Percentiles rank a stretch among this genome's conserved stretches.
Evolutionary conservation across 1,140 invertebrate genomes (phyloP).

Genomic region (Ceratina australensis): DNA sequence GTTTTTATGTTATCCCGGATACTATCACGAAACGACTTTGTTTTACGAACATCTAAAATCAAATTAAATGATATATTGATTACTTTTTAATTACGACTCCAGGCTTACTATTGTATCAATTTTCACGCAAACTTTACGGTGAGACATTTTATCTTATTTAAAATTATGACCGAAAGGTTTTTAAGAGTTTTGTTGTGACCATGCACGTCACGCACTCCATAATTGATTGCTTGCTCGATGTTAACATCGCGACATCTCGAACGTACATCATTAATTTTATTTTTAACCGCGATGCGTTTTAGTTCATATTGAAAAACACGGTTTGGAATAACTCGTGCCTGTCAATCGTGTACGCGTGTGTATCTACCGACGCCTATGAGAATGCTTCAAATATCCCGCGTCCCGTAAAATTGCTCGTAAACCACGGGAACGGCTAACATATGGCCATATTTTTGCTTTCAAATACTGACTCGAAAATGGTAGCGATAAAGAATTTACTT

Average conservation of each 20-base stretch:
- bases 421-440: slow-evolving; percentile 11
- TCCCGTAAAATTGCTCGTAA: not conserved
- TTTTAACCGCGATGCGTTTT: not conserved
- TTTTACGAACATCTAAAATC: not conserved
- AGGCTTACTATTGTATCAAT: not conserved
- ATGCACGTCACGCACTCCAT: not conserved
- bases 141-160: no score
- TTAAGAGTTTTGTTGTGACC: not conserved
- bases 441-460: slow-evolving; percentile 24
- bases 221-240: not conserved
- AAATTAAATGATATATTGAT: slow-evolving; percentile 20
- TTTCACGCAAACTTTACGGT: not conserved
- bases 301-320: not conserved
- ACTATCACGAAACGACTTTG: not conserved
- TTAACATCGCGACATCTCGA: no score
- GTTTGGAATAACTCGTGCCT: not conserved
- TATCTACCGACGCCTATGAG: no score
- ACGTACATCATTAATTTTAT: not conserved
- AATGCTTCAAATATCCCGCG: no score
- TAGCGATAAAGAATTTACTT: not conserved
- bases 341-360: not conserved
- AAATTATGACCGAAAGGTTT: no score
- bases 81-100: not conserved
- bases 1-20: not conserved
- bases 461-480: not conserved